Conservation (phyloP, 2,113 vertebrate species). For the Rhinolophus sinicus region DNA sequence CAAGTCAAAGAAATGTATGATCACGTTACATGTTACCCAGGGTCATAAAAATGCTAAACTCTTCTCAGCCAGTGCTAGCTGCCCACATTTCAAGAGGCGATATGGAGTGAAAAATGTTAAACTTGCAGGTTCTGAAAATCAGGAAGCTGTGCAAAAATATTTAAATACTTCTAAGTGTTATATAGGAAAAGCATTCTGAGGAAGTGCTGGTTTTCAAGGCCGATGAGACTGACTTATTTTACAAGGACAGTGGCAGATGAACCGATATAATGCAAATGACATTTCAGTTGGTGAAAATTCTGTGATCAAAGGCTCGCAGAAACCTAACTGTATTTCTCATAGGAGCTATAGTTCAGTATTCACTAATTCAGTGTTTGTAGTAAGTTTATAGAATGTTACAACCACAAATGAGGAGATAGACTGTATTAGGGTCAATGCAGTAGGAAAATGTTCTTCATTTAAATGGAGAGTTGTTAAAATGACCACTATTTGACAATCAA, state of each 20-base stretch:
- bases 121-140: background rate
- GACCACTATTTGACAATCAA: background rate
- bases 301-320: background rate
- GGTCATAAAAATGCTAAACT: background rate
- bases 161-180: background rate
- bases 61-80: background rate
- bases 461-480: background rate
- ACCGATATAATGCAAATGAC: background rate
- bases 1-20: slow-evolving; percentile 25
- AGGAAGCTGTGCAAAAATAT: background rate
- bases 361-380: background rate
- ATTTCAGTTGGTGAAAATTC: background rate
- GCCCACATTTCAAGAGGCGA: background rate
- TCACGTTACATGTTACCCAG: background rate
- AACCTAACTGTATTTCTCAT: background rate
- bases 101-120: background rate
- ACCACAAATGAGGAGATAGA: background rate
- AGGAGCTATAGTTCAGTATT: background rate
- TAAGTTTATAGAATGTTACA: background rate
- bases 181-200: background rate
- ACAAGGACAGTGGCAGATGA: background rate
- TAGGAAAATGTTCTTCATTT: slow-evolving; percentile 3
- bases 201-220: background rate
- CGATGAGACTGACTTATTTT: background rate
- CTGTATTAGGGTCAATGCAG: background rate